These are phyloP conservation scores for Theonella swinhoei DNA, from an alignment of 37 sponge, comb jelly and placozoan genomes.

Conservation along the genomic window DNA sequence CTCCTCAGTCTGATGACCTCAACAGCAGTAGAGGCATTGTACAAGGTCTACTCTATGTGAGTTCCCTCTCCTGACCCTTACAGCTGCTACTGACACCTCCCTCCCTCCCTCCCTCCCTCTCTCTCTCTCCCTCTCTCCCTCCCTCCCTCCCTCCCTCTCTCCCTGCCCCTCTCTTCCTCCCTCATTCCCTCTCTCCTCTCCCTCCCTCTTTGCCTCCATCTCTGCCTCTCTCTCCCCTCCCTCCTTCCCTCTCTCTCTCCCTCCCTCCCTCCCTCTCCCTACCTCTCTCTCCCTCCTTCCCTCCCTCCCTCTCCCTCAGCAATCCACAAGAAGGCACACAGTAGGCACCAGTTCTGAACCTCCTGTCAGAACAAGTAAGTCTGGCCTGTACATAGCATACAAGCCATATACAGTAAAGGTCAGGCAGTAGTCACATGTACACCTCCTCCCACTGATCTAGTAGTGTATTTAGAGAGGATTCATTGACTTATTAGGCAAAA, in stretches of 20 bases:
- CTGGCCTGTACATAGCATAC: no score
- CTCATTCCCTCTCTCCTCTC: neutral
- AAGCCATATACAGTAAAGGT: no score
- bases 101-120: neutral
- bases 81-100: no score
- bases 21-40: constrained; percentile 11
- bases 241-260: neutral
- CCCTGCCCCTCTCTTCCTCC: neutral
- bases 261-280: neutral
- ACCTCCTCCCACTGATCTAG: no score
- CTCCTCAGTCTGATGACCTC: neutral
- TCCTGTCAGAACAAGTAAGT: neutral
- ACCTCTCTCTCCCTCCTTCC: neutral
- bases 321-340: neutral
- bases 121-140: neutral
- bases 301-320: neutral
- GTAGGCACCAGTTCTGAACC: neutral
- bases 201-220: neutral
- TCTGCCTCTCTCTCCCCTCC: neutral
- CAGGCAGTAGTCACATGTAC: no score
- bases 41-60: constrained; percentile 21
- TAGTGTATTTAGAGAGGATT: no score
- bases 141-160: neutral
- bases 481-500: no score
- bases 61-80: no score